A percentile compares a stretch with the other conserved stretches of the same genome.
Conservation (phyloP, 1,140 invertebrate genomes). For the Lordiphosa mommai region DNA sequence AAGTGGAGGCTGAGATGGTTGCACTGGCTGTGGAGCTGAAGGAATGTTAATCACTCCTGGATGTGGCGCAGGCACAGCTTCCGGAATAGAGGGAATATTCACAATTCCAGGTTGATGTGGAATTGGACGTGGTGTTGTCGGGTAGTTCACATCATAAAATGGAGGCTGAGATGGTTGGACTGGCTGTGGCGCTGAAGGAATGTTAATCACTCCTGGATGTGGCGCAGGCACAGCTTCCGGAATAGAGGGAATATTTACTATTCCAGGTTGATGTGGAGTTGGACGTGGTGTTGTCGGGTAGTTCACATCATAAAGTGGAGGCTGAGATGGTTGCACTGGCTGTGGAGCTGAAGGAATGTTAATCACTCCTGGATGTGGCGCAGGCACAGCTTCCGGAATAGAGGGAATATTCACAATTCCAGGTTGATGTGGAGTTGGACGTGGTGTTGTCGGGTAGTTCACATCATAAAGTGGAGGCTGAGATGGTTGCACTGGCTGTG, state of each 20-base stretch:
- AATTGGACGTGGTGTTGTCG: constrained; percentile 3
- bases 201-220: constrained; percentile 14
- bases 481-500: constrained; percentile 2
- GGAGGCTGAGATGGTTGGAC: constrained; percentile 3
- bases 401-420: constrained; percentile 34
- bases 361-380: too few species aligned
- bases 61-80: background rate
- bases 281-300: background rate
- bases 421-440: background rate
- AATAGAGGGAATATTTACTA: too few species aligned
- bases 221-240: too few species aligned
- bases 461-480: constrained; percentile 4
- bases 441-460: background rate
- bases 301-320: background rate
- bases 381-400: too few species aligned
- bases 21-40: background rate
- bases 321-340: background rate
- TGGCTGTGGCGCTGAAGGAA: constrained; percentile 7
- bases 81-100: constrained; percentile 20
- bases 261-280: too few species aligned
- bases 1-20: constrained; percentile 15
- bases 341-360: background rate
- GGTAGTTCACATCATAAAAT: background rate
- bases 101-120: constrained; percentile 4
- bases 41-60: constrained; percentile 10